These are phyloP conservation scores for Hippocampus kuda DNA, from an alignment of 2,797 vertebrate species.

Conservation along the genomic window DNA sequence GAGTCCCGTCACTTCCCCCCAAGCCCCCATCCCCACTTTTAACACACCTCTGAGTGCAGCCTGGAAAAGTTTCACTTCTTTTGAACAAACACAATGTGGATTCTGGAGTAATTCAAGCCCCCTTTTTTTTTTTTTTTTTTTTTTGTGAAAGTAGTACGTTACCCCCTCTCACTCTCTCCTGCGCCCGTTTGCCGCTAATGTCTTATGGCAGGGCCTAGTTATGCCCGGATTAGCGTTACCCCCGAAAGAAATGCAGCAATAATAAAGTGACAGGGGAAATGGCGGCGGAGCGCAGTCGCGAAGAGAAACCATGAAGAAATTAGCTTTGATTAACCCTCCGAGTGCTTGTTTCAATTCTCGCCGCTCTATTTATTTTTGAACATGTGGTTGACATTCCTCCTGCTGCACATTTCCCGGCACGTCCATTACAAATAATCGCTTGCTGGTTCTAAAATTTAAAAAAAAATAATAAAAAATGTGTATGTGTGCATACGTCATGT, in stretches of 20 bases:
- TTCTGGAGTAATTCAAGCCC: constrained; percentile 23
- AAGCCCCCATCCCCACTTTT: constrained; percentile 46
- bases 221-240: constrained; percentile 57
- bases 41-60: constrained; percentile 49
- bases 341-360: constrained; percentile 70
- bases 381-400: constrained; percentile 73
- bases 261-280: constrained; percentile 64
- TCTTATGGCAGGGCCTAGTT: constrained; percentile 58
- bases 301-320: constrained; percentile 61
- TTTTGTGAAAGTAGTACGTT: not conserved
- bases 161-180: constrained; percentile 45
- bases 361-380: constrained; percentile 72
- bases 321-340: constrained; percentile 70
- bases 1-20: constrained; percentile 67
- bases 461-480: constrained; percentile 35
- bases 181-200: constrained; percentile 53
- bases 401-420: constrained; percentile 71
- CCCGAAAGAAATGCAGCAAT: constrained; percentile 54
- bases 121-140: not conserved
- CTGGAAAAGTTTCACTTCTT: constrained; percentile 39
- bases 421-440: constrained; percentile 72
- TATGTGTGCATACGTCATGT: constrained; percentile 53
- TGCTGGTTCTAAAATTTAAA: constrained; percentile 55
- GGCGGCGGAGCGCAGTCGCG: constrained; percentile 51
- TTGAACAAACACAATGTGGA: constrained; percentile 29